Base-by-base conservation (phyloP, 2,888 invertebrate species). In the Idaea biselata region DNA sequence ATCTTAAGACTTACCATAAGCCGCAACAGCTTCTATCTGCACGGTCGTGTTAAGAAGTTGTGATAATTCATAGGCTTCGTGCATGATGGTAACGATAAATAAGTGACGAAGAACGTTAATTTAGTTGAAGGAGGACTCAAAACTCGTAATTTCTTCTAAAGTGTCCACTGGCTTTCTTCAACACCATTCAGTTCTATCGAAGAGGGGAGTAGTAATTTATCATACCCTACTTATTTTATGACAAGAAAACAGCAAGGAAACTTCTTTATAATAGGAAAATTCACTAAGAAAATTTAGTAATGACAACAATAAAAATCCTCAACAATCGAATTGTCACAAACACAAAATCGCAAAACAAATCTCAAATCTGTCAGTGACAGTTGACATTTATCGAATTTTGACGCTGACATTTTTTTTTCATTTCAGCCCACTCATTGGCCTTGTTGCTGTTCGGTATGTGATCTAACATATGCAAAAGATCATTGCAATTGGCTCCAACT, bases 21-120 rank as follows among this genome's bases (percentile, higher is more conserved):
- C 98, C 68, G 98, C 95, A 73, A 99, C 96, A 18, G 97, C 96
- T 89, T 99, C 99, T 70, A 99, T 98, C 86, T 97, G 97, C 60
- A 97, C 95, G 5, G 96, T 96, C 69, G 97, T 93, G 87, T 97
- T 98, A 67, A 98, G 94, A 74, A 98, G 93, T 70, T 97, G 95
- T 55, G 95, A 94, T 68, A 96, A 94, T 82, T 96, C 96, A 80
- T 97, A 99, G 0, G 98, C 97, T 83, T 97, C 97, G 77, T 97
- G 97, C 97, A 97, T 97, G 44, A 44, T 44, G 8, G 44, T 14
- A 8, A 44, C 32, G 14, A 11, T 14, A 44, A 44, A 44, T 44
- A 44, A 14, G 2, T 44, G 11, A 2, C 11, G 11, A 11, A 11
- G 3, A 44, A 3, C 8, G 14, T 44, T 11, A 14, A 44, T 44